A percentile compares a stretch with the other conserved stretches of the same genome.
These are phyloP conservation scores for silkworm (Bombyx mori) DNA, from an alignment of 1,140 invertebrate genomes.

Conservation along the genomic window ASM3026992v2 NC_085116.1:4366501-4367000, in stretches of 20 bases:
- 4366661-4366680: too few species aligned
- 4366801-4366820: constrained; percentile 22
- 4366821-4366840: constrained; percentile 13
- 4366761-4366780: neutral
- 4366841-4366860: constrained; percentile 11
- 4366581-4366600: too few species aligned
- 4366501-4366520: constrained; percentile 24
- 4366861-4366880: neutral
- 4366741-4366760: constrained; percentile 19
- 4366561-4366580: too few species aligned
- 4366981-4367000: too few species aligned
- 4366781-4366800: constrained; percentile 17
- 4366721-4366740: constrained; percentile 22
- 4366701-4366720: constrained; percentile 3
- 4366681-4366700: too few species aligned
- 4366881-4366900: neutral
- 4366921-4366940: too few species aligned
- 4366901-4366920: neutral
- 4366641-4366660: too few species aligned
- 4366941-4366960: too few species aligned
- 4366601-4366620: too few species aligned
- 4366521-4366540: constrained; percentile 30
- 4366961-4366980: too few species aligned
- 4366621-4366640: too few species aligned
- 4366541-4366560: constrained; percentile 3